phyloP scores from a whole-genome alignment of 2,113 vertebrate genomes.

The Crotalus helleri region DNA sequence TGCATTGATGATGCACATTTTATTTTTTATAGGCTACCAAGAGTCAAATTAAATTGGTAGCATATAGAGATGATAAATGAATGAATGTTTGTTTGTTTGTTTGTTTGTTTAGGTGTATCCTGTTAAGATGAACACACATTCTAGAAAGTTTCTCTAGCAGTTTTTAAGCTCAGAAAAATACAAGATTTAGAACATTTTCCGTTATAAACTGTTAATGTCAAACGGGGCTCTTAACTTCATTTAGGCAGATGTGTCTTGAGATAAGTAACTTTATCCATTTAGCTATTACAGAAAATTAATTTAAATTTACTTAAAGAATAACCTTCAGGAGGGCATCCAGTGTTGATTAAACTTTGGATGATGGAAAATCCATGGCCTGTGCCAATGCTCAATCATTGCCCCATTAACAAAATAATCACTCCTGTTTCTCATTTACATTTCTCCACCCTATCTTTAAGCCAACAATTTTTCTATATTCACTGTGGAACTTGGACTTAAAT shows the following conservation, averaged over 20 bases:
- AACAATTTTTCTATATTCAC: not conserved
- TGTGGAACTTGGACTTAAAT: not conserved
- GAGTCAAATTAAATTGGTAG: not conserved
- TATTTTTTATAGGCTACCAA: not conserved
- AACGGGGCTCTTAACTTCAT: not conserved
- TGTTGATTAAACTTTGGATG: constrained; percentile 2
- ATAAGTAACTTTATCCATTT: not conserved
- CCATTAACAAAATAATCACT: not conserved
- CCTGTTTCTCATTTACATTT: not conserved
- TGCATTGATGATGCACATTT: not conserved
- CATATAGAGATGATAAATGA: not conserved
- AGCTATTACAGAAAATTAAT: not conserved
- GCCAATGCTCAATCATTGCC: constrained; percentile 3
- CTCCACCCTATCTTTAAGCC: not conserved
- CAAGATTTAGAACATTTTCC: not conserved
- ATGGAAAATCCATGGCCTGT: not conserved
- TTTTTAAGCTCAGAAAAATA: not conserved
- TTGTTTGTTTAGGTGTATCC: not conserved
- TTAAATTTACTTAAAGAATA: constrained; percentile 10
- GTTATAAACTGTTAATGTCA: not conserved
- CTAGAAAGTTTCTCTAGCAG: not conserved
- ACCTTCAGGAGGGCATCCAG: constrained; percentile 14
- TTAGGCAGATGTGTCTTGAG: not conserved
- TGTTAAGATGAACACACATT: not conserved
- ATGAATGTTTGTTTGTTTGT: not conserved